Evolutionary conservation across 1,140 invertebrate genomes (phyloP).

Genomic region (Pseudoatta argentina): DNA sequence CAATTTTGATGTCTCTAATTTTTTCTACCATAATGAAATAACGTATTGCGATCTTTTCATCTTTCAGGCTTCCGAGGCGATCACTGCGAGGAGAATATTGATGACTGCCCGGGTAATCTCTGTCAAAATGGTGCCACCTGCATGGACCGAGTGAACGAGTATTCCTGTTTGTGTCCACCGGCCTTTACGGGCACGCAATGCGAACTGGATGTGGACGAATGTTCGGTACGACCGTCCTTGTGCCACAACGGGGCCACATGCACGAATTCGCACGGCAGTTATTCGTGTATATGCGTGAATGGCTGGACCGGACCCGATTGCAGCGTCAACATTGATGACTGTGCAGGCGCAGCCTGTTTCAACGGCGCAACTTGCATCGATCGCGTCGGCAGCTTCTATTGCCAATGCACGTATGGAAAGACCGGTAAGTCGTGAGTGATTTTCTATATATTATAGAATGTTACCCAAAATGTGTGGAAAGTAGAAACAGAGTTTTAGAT

Average conservation of each 20-base stretch:
- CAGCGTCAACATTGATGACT: slow-evolving; percentile 97
- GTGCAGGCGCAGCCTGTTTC: slow-evolving; percentile 96
- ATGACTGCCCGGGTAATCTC: slow-evolving; percentile 95
- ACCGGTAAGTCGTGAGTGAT: slow-evolving; percentile 89
- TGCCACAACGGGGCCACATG: slow-evolving; percentile 98
- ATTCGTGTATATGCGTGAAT: slow-evolving; percentile 98
- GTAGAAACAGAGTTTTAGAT: background rate
- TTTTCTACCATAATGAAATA: background rate
- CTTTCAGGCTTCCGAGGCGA: slow-evolving; percentile 93
- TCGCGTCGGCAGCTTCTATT: slow-evolving; percentile 97
- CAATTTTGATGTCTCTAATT: no score
- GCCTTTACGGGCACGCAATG: slow-evolving; percentile 95
- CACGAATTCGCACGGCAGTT: slow-evolving; percentile 95
- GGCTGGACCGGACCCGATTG: slow-evolving; percentile 97
- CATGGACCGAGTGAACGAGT: slow-evolving; percentile 94
- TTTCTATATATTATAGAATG: background rate
- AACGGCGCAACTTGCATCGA: slow-evolving; percentile 99
- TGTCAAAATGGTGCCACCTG: slow-evolving; percentile 97
- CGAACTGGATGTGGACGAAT: slow-evolving; percentile 93
- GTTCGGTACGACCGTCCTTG: slow-evolving; percentile 92
- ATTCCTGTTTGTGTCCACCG: slow-evolving; percentile 95
- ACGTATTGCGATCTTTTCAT: slow-evolving; percentile 62
- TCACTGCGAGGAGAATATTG: slow-evolving; percentile 96
- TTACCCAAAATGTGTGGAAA: no score
- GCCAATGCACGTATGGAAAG: slow-evolving; percentile 97